Evolutionary conservation across 2,113 vertebrate species (phyloP).

Genomic region (Poeciliopsis retropinna): DNA sequence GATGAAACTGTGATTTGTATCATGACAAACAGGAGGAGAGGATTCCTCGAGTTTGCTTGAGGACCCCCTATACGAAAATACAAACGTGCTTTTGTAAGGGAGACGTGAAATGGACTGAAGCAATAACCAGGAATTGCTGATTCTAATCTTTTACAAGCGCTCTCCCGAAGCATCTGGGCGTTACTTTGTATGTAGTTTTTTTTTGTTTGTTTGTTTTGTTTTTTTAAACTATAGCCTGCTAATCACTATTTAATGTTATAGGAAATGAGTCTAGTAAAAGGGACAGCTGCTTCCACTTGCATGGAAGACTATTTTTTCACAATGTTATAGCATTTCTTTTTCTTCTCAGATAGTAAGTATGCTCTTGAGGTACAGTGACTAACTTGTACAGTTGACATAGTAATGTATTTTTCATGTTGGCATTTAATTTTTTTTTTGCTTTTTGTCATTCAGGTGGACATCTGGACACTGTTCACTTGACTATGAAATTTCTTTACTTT

Average conservation of each 20-base stretch:
- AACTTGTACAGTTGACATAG: conserved; percentile 78
- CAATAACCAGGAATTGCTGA: conserved; percentile 76
- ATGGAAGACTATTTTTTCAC: conserved; percentile 78
- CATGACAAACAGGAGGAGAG: conserved; percentile 40
- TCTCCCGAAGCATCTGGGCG: conserved; percentile 61
- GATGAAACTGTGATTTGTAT: conserved; percentile 71
- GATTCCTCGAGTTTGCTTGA: conserved; percentile 38
- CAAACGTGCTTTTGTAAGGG: conserved; percentile 58
- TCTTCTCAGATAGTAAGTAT: conserved; percentile 66
- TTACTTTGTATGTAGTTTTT: conserved; percentile 62
- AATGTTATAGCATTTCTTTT: conserved; percentile 61
- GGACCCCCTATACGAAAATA: conserved; percentile 48
- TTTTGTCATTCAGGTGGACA: conserved; percentile 50
- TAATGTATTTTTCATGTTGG: conserved; percentile 73
- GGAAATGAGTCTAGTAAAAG: conserved; percentile 75
- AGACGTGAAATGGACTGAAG: conserved; percentile 70
- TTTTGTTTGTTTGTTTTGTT: conserved; percentile 18
- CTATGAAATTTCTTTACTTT: conserved; percentile 52
- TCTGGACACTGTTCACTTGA: conserved; percentile 52
- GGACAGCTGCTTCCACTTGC: conserved; percentile 74
- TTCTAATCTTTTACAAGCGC: conserved; percentile 66
- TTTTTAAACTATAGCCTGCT: conserved; percentile 73
- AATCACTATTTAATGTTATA: conserved; percentile 84
- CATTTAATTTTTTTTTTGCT: conserved; percentile 47
- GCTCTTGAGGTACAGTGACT: conserved; percentile 77